A percentile compares a stretch with the other conserved stretches of the same genome.
Conservation (phyloP, 2,113 vertebrate species). For the Erythrocercus mccallii region DNA sequence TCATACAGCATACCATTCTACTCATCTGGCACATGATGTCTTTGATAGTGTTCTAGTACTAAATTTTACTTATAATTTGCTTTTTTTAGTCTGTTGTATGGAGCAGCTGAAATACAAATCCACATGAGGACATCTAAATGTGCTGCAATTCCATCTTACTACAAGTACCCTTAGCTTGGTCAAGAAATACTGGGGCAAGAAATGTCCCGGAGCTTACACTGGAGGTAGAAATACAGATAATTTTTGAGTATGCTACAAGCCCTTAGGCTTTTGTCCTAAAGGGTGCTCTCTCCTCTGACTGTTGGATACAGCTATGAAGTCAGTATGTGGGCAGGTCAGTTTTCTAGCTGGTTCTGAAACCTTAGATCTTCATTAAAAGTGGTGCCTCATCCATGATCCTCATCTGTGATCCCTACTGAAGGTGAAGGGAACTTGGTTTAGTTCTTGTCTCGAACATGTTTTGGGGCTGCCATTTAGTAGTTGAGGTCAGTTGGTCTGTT, state of each 20-base stretch:
- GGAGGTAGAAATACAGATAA: neutral
- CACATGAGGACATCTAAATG: neutral
- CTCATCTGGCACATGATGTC: neutral
- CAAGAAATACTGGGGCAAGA: neutral
- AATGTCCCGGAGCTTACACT: neutral
- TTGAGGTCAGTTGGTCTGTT: neutral
- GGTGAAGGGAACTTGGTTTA: neutral
- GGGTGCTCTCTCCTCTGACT: neutral
- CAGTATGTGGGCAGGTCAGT: neutral
- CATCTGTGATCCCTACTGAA: no score
- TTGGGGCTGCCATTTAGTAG: neutral
- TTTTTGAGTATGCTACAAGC: neutral
- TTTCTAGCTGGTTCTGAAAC: neutral
- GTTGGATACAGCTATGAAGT: neutral
- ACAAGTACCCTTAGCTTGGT: neutral
- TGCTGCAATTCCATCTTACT: neutral
- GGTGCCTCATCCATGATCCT: no score
- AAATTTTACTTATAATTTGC: conserved; percentile 20
- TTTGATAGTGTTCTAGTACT: conserved; percentile 12
- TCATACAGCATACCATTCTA: neutral
- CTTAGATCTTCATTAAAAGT: neutral
- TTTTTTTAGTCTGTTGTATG: neutral
- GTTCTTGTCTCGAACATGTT: neutral
- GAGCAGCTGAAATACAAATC: neutral
- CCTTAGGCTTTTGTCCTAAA: neutral